Evolutionary conservation across 1,140 invertebrate genomes (phyloP), one percentile per base, ranked within the genome.

Genomic region (Dinoponera quadriceps): DNA sequence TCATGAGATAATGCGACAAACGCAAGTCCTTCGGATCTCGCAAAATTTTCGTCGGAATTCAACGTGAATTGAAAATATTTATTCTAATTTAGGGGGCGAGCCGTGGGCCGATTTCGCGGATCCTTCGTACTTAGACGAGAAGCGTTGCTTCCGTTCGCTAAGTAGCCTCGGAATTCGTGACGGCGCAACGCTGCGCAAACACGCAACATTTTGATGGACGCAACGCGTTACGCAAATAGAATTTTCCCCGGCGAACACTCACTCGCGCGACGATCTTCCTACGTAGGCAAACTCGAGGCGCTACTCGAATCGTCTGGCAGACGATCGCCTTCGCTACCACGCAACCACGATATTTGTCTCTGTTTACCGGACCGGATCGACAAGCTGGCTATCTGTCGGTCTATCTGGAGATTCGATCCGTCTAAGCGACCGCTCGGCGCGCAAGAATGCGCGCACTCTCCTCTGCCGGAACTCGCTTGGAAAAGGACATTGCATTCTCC

Each of bases 401-500:
- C 78, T 68, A 75, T 74, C 71, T 73, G 72, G 65, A 49, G 66
- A 85, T 83, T 78, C 84, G 82, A 78, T 85, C 81, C 72, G 77
- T 83, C 65, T 83, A 83, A 54, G 65, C 73, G 33, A 83, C 33
- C 9, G 59, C 57, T 66, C 33, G 57, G 57, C 51, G 51, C 54
- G 5, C 38, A 44, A 20, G 74, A 82, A 82, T 55, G 65, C 38
- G n/a, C 20, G 57, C 22, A 3, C 14, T 27, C 18, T 63, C 69
- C 44, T 13, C 71, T 69, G 3, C 25, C 51, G 44, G 48, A 65
- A 22, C 25, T 18, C n/a, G n/a, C 18, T 68, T 49, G 20, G 18
- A 54, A 49, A 14, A 66, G 54, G 69, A 63, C 33, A 55, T n/a
- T 25, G 82, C 59, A 65, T 55, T 55, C 54, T 55, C 69, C 69